Base-by-base conservation (phyloP, 2,113 vertebrate genomes). In the Lampris megalopsis region DNA sequence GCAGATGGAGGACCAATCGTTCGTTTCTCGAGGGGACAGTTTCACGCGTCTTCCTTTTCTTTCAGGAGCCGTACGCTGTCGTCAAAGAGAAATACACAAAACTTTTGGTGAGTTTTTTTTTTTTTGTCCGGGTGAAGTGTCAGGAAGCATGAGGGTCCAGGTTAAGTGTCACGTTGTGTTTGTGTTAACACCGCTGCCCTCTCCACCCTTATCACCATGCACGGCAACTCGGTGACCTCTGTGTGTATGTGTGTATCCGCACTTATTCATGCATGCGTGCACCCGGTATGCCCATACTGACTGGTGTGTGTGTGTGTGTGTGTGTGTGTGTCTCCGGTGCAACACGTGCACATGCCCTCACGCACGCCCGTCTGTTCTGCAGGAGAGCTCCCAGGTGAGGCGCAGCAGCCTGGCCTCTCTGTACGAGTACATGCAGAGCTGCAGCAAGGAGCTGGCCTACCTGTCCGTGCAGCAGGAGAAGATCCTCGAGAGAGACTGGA, bases 401-500 rank as follows among this genome's bases (percentile, higher is more conserved):
- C 91, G 92, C 9, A 91, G 85, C 58, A 82, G 95, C 84, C 93
- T 99, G 86, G 92, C 95, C 71, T 96, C 96, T 78, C 91, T 99
- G 78, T 96, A 98, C 63, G 95, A 96, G 4, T 97, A 97, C 93
- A 93, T 99, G 75, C 96, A 98, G 87, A 93, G 90, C 89, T 98
- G 96, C 92, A 95, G 87, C 2, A 97, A 96, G 87, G 96, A 98
- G 94, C 91, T 98, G 89, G 58, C 83, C 9, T 94, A 94, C 87
- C 94, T 99, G 92, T 94, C 89, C 0, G 93, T 95, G 0, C 95
- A 96, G 89, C 95, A 98, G 93, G 95, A 93, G 9, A 92, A 77
- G 88, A 96, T 98, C 84, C 86, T 96, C 68, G 93, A 93, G 81
- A 95, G 95, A 80, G 97, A 99, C 93, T 99, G 97, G 97, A 99